Evolutionary conservation across 2,888 invertebrate genomes (phyloP).

Genomic region (Heliconius cydno): DNA sequence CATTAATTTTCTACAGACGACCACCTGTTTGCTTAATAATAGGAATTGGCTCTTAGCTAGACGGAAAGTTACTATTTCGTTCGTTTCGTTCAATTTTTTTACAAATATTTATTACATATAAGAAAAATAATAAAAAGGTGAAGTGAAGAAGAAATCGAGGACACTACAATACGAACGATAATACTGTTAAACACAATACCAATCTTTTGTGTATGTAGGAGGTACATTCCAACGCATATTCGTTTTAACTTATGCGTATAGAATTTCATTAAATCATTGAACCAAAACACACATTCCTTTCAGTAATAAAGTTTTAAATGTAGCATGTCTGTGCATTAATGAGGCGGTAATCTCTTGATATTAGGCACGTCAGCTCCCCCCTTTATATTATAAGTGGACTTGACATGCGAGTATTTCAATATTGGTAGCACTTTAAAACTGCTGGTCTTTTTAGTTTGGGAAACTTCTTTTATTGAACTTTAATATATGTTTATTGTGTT

Average conservation of each 20-base stretch:
- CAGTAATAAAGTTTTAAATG: constrained; percentile 42
- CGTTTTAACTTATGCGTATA: background rate
- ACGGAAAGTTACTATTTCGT: no score
- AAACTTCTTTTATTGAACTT: background rate
- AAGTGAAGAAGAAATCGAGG: no score
- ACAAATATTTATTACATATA: no score
- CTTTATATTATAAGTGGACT: constrained; percentile 31
- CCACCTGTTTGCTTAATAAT: no score
- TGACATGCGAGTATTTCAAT: constrained; percentile 44
- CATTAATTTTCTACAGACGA: no score
- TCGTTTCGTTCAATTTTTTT: no score
- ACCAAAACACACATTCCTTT: constrained; percentile 35
- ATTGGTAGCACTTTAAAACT: constrained; percentile 33
- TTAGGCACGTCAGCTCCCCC: constrained; percentile 40
- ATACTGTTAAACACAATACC: no score
- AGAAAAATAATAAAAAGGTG: no score
- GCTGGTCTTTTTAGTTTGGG: background rate
- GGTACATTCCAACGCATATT: background rate
- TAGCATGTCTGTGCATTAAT: constrained; percentile 72
- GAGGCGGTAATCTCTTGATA: constrained; percentile 64
- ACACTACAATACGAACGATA: no score
- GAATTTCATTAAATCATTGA: constrained; percentile 23
- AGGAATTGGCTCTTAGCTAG: no score
- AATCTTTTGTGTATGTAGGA: background rate
- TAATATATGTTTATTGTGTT: background rate